Conservation (phyloP, 2,113 vertebrate genomes). For the Dunckerocampus dactyliophorus region DNA sequence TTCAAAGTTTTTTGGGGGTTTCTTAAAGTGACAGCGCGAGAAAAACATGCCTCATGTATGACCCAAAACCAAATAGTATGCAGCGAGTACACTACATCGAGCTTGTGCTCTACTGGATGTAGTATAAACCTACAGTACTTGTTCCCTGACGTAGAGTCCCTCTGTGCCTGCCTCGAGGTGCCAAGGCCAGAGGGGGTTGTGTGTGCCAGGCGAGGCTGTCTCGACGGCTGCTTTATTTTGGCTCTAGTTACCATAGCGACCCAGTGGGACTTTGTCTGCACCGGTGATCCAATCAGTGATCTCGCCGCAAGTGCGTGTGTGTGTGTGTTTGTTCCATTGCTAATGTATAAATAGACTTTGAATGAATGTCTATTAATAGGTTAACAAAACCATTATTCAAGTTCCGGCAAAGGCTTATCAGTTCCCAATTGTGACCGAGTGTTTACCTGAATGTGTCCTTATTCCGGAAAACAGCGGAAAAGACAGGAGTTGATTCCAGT, state of each 20-base stretch:
- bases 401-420: conserved; percentile 21
- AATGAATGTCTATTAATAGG: neutral
- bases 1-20: neutral
- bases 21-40: neutral
- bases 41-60: neutral
- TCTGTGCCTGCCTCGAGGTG: conserved; percentile 55
- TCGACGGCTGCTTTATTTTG: conserved; percentile 65
- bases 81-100: too few species aligned
- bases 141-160: conserved; percentile 54
- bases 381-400: neutral
- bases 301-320: conserved; percentile 2
- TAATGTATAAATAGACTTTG: neutral
- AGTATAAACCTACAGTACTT: conserved; percentile 2
- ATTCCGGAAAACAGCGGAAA: conserved; percentile 49
- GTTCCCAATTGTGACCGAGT: conserved; percentile 33
- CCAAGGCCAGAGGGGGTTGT: conserved; percentile 46
- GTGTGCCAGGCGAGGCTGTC: conserved; percentile 47
- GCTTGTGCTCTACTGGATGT: neutral
- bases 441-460: conserved; percentile 39
- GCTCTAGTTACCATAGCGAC: conserved; percentile 64
- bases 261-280: conserved; percentile 58
- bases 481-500: conserved; percentile 57
- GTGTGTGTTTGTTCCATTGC: neutral
- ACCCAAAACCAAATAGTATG: neutral
- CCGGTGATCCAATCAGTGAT: conserved; percentile 23